Evolutionary conservation across 2,113 vertebrate species (phyloP), one percentile per base, ranked within the genome.

Genomic region (Platichthys stellatus): DNA sequence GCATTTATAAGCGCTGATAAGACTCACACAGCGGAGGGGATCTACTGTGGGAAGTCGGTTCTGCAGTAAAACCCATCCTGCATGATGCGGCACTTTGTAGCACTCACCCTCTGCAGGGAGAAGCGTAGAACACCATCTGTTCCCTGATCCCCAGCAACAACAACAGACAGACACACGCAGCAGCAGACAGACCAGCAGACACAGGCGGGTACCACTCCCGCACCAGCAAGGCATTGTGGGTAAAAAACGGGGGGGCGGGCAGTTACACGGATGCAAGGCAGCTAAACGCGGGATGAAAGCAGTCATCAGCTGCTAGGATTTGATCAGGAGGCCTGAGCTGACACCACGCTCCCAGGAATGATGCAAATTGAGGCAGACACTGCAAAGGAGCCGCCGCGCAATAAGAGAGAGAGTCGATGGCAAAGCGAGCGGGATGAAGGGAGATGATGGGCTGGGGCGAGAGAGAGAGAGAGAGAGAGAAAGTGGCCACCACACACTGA

Each of bases 71-170:
- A 73, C 72, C 74, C 78, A 84, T 86, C 84, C 68, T 76, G 56
- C 80, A 84, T 75, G 86, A 91, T 86, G 76, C 82, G 86, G 89
- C 84, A 88, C 84, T 90, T 81, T 86, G 80, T 83, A 77, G 75
- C 83, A 31, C 76, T 72, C 80, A 66, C 84, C 35, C 89, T 91
- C 90, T 69, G 87, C 84, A 79, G 90, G 86, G 83, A 74, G n/a
- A 76, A 86, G 86, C 45, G 59, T 73, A 84, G 76, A 64, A 4
- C 63, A 63, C 91, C 90, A 92, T 93, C 92, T 94, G 92, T 88
- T 90, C 86, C 35, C 74, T 51, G 18, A 90, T 85, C 80, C 84
- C 81, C 74, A 38, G 83, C 83, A 91, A 88, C 85, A 86, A 90
- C 21, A 57, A 57, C 54, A 26, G 13, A 58, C 24, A 24, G 58